Conservation (phyloP, 2,888 invertebrate genomes). For the Ochropleura plecta region DNA sequence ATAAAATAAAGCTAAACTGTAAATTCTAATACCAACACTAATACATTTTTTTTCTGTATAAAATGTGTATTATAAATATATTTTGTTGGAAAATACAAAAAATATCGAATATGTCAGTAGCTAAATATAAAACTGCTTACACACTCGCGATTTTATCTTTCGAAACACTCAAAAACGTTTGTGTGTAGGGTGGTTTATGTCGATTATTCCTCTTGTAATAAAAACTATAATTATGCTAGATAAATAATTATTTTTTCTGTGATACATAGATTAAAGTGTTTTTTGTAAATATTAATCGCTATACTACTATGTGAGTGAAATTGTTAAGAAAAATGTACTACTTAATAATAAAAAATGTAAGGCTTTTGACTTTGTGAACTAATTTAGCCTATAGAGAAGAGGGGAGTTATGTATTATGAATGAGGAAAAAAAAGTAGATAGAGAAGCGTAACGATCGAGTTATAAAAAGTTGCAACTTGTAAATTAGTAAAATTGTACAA, state of each 20-base stretch:
- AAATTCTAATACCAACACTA: background rate
- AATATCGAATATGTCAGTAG: constrained; percentile 52
- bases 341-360: constrained; percentile 73
- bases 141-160: constrained; percentile 67
- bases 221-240: constrained; percentile 79
- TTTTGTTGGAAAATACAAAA: constrained; percentile 40
- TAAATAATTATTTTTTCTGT: constrained; percentile 90
- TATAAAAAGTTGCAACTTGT: constrained; percentile 72
- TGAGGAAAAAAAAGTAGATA: constrained; percentile 77
- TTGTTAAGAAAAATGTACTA: constrained; percentile 78
- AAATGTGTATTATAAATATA: background rate
- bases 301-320: constrained; percentile 77
- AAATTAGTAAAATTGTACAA: constrained; percentile 88
- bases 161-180: constrained; percentile 60
- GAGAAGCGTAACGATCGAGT: constrained; percentile 66
- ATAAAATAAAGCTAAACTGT: too few relatives aligned
- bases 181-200: constrained; percentile 69
- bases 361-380: constrained; percentile 83
- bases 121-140: constrained; percentile 68
- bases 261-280: constrained; percentile 88
- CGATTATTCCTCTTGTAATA: constrained; percentile 71
- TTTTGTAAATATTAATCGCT: constrained; percentile 85
- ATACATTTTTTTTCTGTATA: background rate
- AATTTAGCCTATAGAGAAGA: constrained; percentile 67
- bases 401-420: constrained; percentile 76